Percentiles rank a stretch among this genome's conserved stretches.
phyloP scores from a whole-genome alignment of 2,797 vertebrate genomes.

The Poecilia picta region DNA sequence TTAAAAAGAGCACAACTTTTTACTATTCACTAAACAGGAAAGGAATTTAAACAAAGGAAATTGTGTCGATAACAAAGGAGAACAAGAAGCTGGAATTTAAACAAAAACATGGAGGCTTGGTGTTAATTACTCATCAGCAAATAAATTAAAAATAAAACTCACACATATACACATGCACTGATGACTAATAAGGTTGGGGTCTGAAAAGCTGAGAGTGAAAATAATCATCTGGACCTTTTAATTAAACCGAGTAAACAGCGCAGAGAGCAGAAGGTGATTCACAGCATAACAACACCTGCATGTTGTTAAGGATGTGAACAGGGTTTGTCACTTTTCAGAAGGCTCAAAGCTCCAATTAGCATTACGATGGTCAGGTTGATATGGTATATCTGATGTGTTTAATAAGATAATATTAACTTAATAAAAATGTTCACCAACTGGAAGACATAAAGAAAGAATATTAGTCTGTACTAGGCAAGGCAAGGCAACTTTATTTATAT shows the following conservation, averaged over 20 bases:
- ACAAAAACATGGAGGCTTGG: not conserved
- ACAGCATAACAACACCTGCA: not conserved
- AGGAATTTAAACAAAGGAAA: not conserved
- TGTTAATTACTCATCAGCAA: not conserved
- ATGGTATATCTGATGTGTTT: not conserved
- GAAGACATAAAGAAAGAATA: not conserved
- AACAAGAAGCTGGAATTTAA: not conserved
- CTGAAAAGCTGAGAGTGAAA: not conserved
- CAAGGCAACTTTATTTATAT: no score
- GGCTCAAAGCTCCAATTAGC: not conserved
- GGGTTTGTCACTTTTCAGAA: not conserved
- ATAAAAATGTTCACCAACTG: not conserved
- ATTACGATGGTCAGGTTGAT: not conserved
- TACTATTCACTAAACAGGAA: not conserved
- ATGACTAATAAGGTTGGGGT: not conserved
- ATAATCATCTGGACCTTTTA: constrained; percentile 6
- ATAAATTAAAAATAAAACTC: not conserved
- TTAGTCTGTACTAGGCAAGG: not conserved
- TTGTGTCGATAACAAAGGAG: not conserved
- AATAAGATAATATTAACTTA: not conserved
- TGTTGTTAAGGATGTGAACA: not conserved
- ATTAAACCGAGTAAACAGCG: not conserved
- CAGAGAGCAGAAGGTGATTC: not conserved
- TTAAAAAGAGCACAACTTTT: not conserved
- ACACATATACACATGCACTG: not conserved